These are phyloP conservation scores for Hypothenemus hampei DNA, from an alignment of 1,140 invertebrate species.

Conservation along the genomic window DNA sequence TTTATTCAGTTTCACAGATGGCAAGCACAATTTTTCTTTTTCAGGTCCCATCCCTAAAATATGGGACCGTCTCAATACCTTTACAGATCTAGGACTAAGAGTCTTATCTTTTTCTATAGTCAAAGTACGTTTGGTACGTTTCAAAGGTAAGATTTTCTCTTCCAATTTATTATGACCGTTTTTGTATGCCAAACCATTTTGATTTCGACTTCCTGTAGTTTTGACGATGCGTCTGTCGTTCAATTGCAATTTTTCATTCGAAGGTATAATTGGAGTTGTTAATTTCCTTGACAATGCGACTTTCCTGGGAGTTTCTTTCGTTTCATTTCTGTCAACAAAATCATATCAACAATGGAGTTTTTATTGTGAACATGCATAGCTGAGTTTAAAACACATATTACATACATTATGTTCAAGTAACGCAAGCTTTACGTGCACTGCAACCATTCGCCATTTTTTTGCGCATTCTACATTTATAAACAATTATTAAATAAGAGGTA, in stretches of 20 bases:
- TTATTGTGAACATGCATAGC: neutral
- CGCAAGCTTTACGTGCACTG: neutral
- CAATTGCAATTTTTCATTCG: slow-evolving; percentile 23
- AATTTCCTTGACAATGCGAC: slow-evolving; percentile 25
- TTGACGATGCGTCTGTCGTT: slow-evolving; percentile 19
- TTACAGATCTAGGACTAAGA: slow-evolving; percentile 37
- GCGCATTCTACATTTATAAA: neutral
- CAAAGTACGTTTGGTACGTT: slow-evolving; percentile 39
- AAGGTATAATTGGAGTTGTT: slow-evolving; percentile 12
- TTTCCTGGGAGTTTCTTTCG: slow-evolving; percentile 30
- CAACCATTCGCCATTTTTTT: neutral
- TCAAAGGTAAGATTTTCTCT: slow-evolving; percentile 26
- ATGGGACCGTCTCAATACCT: slow-evolving; percentile 38
- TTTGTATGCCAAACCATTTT: slow-evolving; percentile 20
- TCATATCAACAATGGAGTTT: slow-evolving; percentile 8
- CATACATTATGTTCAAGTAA: neutral
- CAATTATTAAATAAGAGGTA: neutral
- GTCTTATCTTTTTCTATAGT: slow-evolving; percentile 40
- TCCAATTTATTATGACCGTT: slow-evolving; percentile 23
- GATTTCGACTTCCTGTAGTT: slow-evolving; percentile 14
- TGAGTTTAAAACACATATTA: neutral
- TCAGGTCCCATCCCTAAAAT: slow-evolving; percentile 21
- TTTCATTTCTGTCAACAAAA: slow-evolving; percentile 42
- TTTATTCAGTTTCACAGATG: slow-evolving; percentile 36
- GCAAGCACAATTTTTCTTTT: slow-evolving; percentile 31